phyloP scores from a whole-genome alignment of 2,888 invertebrate genomes.

The Diaprepes abbreviatus region DNA sequence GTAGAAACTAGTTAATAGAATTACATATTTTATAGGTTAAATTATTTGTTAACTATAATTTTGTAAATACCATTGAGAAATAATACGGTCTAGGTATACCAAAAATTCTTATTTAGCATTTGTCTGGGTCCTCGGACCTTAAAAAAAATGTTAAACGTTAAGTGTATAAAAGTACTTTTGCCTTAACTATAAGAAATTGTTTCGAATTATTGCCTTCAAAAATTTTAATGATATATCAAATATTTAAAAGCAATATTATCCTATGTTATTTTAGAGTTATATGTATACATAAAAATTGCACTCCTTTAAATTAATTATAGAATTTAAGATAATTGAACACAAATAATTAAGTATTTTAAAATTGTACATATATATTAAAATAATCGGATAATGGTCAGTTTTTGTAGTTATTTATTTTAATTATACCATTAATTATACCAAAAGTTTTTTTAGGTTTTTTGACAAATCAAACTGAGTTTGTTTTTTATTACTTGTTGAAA shows the following conservation, averaged over 20 bases:
- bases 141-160: slow-evolving; percentile 9
- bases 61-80: slow-evolving; percentile 61
- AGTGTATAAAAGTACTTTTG: slow-evolving; percentile 51
- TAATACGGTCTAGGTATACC: slow-evolving; percentile 69
- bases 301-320: slow-evolving; percentile 21
- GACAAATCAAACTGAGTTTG: slow-evolving; percentile 7
- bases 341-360: background rate
- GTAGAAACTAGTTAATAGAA: slow-evolving; percentile 35
- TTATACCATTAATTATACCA: slow-evolving; percentile 21
- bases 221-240: slow-evolving; percentile 27
- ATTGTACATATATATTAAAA: slow-evolving; percentile 20
- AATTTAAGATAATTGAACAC: background rate
- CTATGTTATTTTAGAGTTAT: slow-evolving; percentile 35
- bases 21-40: slow-evolving; percentile 8
- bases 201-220: slow-evolving; percentile 33
- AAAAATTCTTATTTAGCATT: slow-evolving; percentile 58
- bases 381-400: slow-evolving; percentile 26
- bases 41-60: slow-evolving; percentile 55
- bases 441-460: slow-evolving; percentile 21
- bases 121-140: background rate
- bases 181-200: slow-evolving; percentile 52
- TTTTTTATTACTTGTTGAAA: slow-evolving; percentile 23
- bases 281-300: slow-evolving; percentile 28
- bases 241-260: slow-evolving; percentile 32
- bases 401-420: slow-evolving; percentile 24